Evolutionary conservation across 2,113 vertebrate species (phyloP).

Genomic region (Laterallus jamaicensis): DNA sequence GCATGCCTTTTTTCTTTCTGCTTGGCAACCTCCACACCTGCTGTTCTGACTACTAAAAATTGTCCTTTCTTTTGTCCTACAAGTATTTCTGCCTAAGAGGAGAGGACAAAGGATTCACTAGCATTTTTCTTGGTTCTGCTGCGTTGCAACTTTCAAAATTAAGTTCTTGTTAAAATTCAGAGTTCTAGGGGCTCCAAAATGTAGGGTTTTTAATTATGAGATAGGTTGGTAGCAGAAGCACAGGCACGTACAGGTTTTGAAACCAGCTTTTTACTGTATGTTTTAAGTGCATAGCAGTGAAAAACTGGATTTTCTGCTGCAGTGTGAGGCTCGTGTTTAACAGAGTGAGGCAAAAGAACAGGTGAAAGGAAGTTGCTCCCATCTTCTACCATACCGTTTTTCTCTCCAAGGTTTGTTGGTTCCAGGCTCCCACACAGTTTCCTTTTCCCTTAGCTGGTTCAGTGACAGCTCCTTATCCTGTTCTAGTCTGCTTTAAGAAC

Average conservation of each 20-base stretch:
- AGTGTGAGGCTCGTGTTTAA: neutral
- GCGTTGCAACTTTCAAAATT: neutral
- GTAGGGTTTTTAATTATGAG: neutral
- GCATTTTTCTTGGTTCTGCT: neutral
- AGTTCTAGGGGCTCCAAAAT: neutral
- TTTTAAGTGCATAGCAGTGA: neutral
- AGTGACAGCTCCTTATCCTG: neutral
- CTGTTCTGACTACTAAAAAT: constrained; percentile 49
- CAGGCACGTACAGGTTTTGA: neutral
- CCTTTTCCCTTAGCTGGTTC: neutral
- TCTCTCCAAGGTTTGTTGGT: neutral
- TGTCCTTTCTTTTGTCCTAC: constrained; percentile 12
- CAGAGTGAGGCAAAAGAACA: neutral
- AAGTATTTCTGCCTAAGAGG: neutral
- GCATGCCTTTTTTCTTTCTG: neutral
- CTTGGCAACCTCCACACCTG: constrained; percentile 46
- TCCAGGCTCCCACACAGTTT: neutral
- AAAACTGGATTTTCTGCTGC: neutral
- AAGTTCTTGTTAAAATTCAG: neutral
- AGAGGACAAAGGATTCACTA: neutral
- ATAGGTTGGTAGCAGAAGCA: neutral
- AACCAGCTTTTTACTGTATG: neutral
- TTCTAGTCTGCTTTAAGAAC: neutral
- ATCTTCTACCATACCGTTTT: neutral
- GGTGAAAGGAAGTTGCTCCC: neutral